phyloP scores from a whole-genome alignment of 2,797 vertebrate genomes.

The Manis pentadactyla region DNA sequence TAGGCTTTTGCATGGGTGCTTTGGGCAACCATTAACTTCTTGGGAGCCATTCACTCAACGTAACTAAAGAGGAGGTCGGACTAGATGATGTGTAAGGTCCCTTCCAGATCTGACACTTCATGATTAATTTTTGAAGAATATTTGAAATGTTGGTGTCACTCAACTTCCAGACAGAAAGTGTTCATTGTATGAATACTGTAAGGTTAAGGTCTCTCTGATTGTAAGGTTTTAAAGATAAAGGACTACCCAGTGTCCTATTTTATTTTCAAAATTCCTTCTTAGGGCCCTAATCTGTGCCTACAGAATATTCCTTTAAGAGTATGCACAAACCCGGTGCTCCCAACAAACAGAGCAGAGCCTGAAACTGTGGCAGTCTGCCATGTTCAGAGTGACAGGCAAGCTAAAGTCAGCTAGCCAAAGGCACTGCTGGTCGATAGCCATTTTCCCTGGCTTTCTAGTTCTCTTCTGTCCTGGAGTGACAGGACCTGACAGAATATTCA shows the following conservation, averaged over 20 bases:
- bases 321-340: not conserved
- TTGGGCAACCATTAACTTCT: not conserved
- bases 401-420: not conserved
- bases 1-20: not conserved
- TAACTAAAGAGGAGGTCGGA: not conserved
- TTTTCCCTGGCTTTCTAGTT: conserved; percentile 29
- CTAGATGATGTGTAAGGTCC: not conserved
- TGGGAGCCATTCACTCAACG: not conserved
- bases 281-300: conserved; percentile 18
- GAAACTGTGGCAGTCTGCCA: not conserved
- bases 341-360: not conserved
- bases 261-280: conserved; percentile 34
- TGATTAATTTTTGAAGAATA: not conserved
- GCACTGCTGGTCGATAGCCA: not conserved
- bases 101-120: not conserved
- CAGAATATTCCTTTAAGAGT: not conserved
- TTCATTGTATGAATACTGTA: not conserved
- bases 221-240: conserved; percentile 41
- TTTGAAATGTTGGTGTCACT: conserved; percentile 31
- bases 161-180: not conserved
- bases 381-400: not conserved
- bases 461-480: not conserved
- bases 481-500: not conserved
- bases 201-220: not conserved
- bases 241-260: not conserved